A percentile compares a stretch with the other conserved stretches of the same genome.
Conservation (phyloP, 2,888 invertebrate species). For the Clivina fossor region DNA sequence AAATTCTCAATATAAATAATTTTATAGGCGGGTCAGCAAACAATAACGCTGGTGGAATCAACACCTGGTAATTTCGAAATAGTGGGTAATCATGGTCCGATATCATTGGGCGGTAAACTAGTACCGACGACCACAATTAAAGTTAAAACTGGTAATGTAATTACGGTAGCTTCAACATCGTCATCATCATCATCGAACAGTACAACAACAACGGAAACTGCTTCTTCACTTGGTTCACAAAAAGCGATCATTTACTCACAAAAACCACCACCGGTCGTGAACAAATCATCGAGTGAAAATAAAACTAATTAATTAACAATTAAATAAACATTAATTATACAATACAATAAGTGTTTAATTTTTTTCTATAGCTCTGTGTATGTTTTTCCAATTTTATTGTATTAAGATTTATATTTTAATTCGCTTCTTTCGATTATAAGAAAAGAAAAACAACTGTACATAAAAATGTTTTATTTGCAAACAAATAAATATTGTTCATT, state of each 20-base stretch:
- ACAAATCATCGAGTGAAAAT: conserved; percentile 21
- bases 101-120: conserved; percentile 44
- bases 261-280: conserved; percentile 10
- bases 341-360: too few species aligned
- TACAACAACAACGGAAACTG: conserved; percentile 20
- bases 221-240: conserved; percentile 13
- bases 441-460: too few species aligned
- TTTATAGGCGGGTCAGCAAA: conserved; percentile 34
- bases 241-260: conserved; percentile 25
- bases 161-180: conserved; percentile 41
- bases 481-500: conserved; percentile 26
- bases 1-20: too few species aligned
- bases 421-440: conserved; percentile 20
- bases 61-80: conserved; percentile 36
- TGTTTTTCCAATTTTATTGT: too few species aligned
- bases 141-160: conserved; percentile 40
- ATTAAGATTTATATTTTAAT: conserved; percentile 28
- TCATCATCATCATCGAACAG: conserved; percentile 36
- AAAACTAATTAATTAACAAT: too few species aligned
- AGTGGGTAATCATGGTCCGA: conserved; percentile 42
- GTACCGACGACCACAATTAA: conserved; percentile 40
- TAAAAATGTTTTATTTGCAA: conserved; percentile 24
- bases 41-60: conserved; percentile 34
- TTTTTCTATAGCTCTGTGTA: too few species aligned
- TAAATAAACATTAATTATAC: too few species aligned